Evolutionary conservation across 1,140 invertebrate genomes (phyloP).

Genomic region (Leptinotarsa defecta): DNA sequence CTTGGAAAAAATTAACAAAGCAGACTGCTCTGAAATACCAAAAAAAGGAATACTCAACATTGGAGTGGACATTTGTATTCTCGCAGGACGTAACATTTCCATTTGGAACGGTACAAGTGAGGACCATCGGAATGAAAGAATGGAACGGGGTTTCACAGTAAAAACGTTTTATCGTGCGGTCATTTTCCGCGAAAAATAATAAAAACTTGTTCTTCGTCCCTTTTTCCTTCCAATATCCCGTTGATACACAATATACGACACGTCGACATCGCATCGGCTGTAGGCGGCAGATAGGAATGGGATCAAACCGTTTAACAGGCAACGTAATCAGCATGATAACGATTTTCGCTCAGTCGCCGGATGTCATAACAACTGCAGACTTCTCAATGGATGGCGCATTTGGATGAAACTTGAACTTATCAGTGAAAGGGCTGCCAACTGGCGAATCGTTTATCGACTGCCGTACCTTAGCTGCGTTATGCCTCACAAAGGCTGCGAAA

Average conservation of each 20-base stretch:
- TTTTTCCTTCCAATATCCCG: background rate
- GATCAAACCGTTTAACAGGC: background rate
- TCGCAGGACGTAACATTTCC: too few species aligned
- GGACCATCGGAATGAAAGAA: too few species aligned
- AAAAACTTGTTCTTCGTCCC: background rate
- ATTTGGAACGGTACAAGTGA: too few species aligned
- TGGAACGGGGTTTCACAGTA: too few species aligned
- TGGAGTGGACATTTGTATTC: too few species aligned
- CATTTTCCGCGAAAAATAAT: background rate
- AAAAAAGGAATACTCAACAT: too few species aligned
- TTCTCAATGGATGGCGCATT: background rate
- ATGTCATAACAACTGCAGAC: background rate
- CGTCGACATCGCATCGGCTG: background rate
- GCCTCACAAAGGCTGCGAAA: background rate
- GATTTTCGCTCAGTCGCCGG: conserved; percentile 1
- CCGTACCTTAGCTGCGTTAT: background rate
- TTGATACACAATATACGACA: background rate
- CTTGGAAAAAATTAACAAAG: too few species aligned
- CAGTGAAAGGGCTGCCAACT: background rate
- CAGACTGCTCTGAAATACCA: too few species aligned
- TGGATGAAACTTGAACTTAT: conserved; percentile 1
- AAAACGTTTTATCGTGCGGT: background rate
- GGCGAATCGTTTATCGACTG: background rate
- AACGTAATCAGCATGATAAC: background rate
- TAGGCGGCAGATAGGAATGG: background rate